Evolutionary conservation across 2,113 vertebrate species (phyloP).

Genomic region (Atlantisia rogersi): DNA sequence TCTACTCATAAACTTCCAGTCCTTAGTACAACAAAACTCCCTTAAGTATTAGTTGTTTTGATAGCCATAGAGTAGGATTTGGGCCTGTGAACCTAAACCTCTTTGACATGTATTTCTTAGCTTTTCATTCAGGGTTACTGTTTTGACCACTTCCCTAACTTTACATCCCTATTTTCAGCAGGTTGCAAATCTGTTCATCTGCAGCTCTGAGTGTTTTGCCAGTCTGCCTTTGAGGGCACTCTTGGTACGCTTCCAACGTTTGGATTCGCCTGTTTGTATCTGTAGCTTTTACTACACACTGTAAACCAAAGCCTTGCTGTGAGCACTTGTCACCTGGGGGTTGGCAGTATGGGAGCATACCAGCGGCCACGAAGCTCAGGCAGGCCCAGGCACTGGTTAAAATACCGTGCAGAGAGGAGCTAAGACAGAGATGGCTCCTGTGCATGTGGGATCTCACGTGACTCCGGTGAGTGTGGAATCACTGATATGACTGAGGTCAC

Average conservation of each 20-base stretch:
- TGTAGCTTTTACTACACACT: not conserved
- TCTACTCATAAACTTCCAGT: not conserved
- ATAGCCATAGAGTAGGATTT: not conserved
- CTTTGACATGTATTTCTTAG: not conserved
- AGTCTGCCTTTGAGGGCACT: not conserved
- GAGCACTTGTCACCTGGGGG: not conserved
- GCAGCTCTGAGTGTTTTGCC: not conserved
- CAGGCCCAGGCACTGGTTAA: not conserved
- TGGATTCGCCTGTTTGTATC: not conserved
- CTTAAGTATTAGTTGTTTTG: not conserved
- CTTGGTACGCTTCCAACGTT: not conserved
- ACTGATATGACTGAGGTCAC: not conserved
- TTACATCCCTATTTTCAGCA: not conserved
- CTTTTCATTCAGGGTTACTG: not conserved
- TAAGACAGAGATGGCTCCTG: not conserved
- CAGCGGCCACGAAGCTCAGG: not conserved
- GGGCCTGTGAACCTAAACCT: not conserved
- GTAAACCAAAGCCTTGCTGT: not conserved
- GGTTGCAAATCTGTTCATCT: not conserved
- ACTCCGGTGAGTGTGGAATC: not conserved
- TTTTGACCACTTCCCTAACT: not conserved
- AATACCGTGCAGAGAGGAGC: not conserved
- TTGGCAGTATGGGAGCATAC: not conserved
- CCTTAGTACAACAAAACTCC: not conserved
- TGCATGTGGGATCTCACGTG: accelerated